Conservation (phyloP, 2,797 vertebrate species). For the Melanotaenia maccullochi region DNA sequence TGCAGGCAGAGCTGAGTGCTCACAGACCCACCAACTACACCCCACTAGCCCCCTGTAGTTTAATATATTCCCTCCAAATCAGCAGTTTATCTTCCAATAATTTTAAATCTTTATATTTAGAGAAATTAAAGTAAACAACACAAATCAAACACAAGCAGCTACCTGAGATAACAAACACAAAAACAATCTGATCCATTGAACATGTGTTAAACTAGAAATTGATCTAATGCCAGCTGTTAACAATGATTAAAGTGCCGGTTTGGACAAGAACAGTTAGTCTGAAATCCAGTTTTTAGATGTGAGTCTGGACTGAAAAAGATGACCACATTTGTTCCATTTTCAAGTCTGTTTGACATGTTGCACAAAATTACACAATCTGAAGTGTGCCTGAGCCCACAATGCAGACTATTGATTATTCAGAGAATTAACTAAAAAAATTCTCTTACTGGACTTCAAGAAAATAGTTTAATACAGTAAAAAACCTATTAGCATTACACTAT, state of each 20-base stretch:
- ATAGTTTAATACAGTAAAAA: not conserved
- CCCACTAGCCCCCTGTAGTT: slow-evolving; percentile 27
- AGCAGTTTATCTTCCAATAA: slow-evolving; percentile 6
- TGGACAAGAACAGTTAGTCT: slow-evolving; percentile 8
- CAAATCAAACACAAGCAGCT: not conserved
- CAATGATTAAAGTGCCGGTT: slow-evolving; percentile 2
- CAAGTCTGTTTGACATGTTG: slow-evolving; percentile 53
- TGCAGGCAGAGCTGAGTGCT: slow-evolving; percentile 43
- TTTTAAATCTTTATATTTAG: slow-evolving; percentile 9
- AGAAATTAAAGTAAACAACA: not conserved
- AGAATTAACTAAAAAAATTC: slow-evolving; percentile 18
- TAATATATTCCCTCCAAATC: slow-evolving; percentile 41
- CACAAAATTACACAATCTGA: slow-evolving; percentile 65
- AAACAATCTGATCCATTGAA: not conserved
- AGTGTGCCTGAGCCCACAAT: slow-evolving; percentile 32
- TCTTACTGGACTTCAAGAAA: slow-evolving; percentile 5
- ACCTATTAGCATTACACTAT: not conserved
- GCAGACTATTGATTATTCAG: slow-evolving; percentile 20
- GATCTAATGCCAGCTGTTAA: slow-evolving; percentile 4
- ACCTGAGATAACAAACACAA: not conserved
- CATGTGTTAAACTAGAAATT: not conserved
- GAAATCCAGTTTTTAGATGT: slow-evolving; percentile 26
- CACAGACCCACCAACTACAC: slow-evolving; percentile 34
- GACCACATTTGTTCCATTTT: slow-evolving; percentile 55
- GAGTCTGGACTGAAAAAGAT: slow-evolving; percentile 19